A percentile compares a stretch with the other conserved stretches of the same genome.
These are phyloP conservation scores for Sylvia borin DNA, from an alignment of 2,797 vertebrate genomes.

Conservation along the genomic window DNA sequence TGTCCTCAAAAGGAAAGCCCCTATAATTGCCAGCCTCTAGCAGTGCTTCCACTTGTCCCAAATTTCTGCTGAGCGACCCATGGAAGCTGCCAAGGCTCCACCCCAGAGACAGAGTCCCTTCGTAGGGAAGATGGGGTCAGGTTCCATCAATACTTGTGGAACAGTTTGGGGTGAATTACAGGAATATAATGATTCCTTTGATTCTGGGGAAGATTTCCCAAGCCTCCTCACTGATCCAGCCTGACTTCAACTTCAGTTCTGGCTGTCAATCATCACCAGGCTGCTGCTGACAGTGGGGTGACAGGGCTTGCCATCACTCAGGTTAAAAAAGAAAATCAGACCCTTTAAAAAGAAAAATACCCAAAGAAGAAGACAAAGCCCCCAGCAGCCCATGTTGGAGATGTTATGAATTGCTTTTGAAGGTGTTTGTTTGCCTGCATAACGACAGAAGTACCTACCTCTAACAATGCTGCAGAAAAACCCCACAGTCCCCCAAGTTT, in stretches of 20 bases:
- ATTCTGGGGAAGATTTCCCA: neutral
- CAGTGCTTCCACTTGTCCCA: neutral
- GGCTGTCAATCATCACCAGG: neutral
- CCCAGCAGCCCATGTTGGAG: neutral
- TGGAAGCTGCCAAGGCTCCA: neutral
- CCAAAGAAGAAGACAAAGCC: neutral
- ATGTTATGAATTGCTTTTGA: neutral
- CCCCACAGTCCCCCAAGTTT: fast-evolving
- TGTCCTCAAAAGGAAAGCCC: neutral
- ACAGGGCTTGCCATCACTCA: neutral
- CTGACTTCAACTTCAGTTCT: neutral
- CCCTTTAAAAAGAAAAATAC: neutral
- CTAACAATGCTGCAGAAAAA: neutral
- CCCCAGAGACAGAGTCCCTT: neutral
- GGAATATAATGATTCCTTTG: neutral
- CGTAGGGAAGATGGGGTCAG: neutral
- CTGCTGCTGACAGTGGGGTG: neutral
- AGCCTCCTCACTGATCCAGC: neutral
- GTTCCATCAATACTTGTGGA: neutral
- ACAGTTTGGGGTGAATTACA: neutral
- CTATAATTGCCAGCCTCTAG: neutral
- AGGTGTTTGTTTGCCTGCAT: neutral
- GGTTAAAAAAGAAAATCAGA: neutral
- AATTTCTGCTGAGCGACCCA: fast-evolving
- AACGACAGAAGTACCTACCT: neutral